A percentile compares a stretch with the other conserved stretches of the same genome.
phyloP scores from a whole-genome alignment of 2,888 invertebrate species.

The Tiphia femorata region DNA sequence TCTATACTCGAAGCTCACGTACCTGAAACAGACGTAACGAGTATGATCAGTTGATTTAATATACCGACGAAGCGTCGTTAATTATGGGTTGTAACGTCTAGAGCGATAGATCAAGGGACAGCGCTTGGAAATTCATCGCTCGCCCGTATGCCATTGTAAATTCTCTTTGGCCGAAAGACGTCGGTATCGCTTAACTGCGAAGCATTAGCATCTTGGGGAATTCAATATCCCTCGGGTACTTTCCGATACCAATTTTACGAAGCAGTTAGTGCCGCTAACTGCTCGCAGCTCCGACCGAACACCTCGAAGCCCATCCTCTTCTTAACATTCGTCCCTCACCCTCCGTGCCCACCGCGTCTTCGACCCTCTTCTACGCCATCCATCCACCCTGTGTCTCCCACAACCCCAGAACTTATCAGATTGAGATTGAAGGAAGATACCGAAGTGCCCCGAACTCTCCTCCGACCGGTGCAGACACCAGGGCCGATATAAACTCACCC shows the following conservation, averaged over 20 bases:
- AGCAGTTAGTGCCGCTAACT: conserved; percentile 44
- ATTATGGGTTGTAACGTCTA: too few species aligned
- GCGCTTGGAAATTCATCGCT: too few species aligned
- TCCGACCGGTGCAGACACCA: conserved; percentile 12
- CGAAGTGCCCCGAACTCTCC: conserved; percentile 14
- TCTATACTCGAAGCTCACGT: too few species aligned
- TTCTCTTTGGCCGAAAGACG: too few species aligned
- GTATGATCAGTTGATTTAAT: too few species aligned
- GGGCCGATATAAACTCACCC: conserved; percentile 35
- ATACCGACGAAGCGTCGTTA: too few species aligned
- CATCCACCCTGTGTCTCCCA: conserved; percentile 2
- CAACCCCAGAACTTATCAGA: conserved; percentile 33
- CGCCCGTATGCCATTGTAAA: too few species aligned
- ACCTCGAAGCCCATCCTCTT: too few species aligned
- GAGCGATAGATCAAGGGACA: too few species aligned
- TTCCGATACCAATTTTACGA: conserved; percentile 44
- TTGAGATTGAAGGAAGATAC: conserved; percentile 49
- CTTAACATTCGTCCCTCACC: too few species aligned
- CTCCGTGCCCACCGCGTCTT: too few species aligned
- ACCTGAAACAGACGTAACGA: conserved; percentile 36
- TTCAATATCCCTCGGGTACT: conserved; percentile 27
- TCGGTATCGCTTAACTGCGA: conserved; percentile 6
- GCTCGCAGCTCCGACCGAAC: not conserved
- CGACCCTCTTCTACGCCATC: too few species aligned
- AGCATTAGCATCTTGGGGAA: conserved; percentile 17